Base-by-base conservation (phyloP, 1,140 invertebrate genomes). In the Condylostylus longicornis region DNA sequence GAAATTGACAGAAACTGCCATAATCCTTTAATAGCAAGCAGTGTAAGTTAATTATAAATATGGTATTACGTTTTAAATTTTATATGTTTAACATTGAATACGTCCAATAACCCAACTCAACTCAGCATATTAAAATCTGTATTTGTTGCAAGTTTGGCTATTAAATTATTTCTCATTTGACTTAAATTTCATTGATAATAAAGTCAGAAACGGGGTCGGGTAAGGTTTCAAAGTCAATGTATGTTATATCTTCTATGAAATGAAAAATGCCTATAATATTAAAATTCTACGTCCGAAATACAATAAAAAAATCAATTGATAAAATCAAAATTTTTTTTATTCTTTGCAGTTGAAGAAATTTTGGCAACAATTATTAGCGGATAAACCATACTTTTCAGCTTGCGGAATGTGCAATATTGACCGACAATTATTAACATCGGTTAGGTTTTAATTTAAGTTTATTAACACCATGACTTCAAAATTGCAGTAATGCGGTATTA, bases 331-430 rank as follows among this genome's bases (percentile, higher is more conserved):
- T 15, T 38, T 40, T 29, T 28, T 41, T 23, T 20, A 10, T 34
- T 14, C 17, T 18, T 36, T 35, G 7, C 10, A 72, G 23, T 47
- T 77, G 33, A 72, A 78, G 51, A 65, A 74, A 23, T 77, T 79
- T 49, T 74, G 74, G 6, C 59, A 75, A 17, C 75, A 78, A 46
- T 45, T 79, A 14, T 48, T 76, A 25, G 64, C 73, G 19, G 67
- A 71, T 29, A 67, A 71, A 6, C 53, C 74, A 0, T 64, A 69
- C 28, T 79, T 79, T 46, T 68, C 67, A 1, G 74, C 73, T 0
- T 71, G 71, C 47, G 75, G 75, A 18, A 65, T 78, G 39, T 77
- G 75, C 42, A 66, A 63, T 1, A 48, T 79, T 20, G 69, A 77
- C 43, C 59, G 75, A 44, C 64, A 68, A 2, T 58, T 79, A 3